Conservation (phyloP, 2,113 vertebrate genomes). For the Choloepus hoffmanni region DNA sequence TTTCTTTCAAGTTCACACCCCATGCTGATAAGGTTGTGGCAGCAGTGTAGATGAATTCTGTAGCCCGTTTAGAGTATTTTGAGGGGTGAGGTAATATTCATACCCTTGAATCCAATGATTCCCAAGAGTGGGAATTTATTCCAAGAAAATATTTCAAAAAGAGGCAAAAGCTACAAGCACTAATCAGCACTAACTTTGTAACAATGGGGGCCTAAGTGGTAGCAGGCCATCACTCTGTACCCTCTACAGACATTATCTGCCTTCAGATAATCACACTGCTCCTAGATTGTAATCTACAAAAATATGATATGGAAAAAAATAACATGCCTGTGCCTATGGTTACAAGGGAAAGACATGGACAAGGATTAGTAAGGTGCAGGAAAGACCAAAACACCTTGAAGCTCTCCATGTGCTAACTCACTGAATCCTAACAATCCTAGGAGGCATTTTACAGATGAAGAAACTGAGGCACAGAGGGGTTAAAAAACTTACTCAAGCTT, state of each 20-base stretch:
- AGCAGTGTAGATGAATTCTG: accelerated
- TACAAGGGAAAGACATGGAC: background rate
- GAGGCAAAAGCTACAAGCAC: background rate
- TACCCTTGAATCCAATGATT: background rate
- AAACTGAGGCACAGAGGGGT: background rate
- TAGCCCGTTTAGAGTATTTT: too few relatives aligned
- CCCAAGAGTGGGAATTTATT: background rate
- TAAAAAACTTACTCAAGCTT: background rate
- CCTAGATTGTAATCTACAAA: accelerated
- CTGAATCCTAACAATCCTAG: background rate
- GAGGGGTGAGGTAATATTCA: background rate
- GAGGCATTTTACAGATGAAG: background rate
- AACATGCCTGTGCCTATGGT: background rate
- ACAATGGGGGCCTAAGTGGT: accelerated
- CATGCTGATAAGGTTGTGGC: background rate
- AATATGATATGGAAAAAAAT: background rate
- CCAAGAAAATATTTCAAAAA: background rate
- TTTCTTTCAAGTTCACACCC: background rate
- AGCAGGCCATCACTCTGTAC: accelerated
- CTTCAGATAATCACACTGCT: background rate
- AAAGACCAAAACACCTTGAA: background rate
- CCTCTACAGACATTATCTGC: accelerated
- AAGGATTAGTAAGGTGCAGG: background rate
- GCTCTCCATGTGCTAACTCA: background rate
- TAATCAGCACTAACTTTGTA: background rate